Conservation (phyloP, 2,797 vertebrate species). For the Halcyon smyrnensis region DNA sequence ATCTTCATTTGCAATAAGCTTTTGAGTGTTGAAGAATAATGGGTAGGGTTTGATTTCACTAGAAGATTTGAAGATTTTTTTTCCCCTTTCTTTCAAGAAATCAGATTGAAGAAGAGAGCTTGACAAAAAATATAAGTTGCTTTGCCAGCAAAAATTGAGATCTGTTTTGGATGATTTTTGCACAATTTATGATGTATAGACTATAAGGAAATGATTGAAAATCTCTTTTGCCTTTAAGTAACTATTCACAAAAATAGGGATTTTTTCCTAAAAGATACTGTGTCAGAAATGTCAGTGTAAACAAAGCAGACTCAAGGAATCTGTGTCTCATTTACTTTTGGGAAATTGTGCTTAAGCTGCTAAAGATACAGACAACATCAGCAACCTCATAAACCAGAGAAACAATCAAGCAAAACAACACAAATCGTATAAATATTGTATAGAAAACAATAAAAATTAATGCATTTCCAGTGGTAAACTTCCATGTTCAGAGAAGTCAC, state of each 20-base stretch:
- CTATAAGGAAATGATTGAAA: background rate
- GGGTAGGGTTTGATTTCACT: background rate
- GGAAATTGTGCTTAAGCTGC: background rate
- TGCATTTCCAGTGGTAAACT: background rate
- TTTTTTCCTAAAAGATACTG: background rate
- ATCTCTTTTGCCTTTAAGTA: background rate
- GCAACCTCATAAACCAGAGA: background rate
- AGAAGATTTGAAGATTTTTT: background rate
- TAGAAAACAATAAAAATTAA: background rate
- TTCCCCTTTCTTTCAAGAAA: background rate
- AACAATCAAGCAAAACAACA: background rate
- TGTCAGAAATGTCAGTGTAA: background rate
- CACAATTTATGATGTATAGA: background rate
- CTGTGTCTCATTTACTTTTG: background rate
- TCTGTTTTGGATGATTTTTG: background rate
- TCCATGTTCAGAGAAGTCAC: background rate
- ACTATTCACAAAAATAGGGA: background rate
- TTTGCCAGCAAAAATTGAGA: background rate
- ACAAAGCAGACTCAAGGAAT: background rate
- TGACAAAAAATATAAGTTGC: background rate
- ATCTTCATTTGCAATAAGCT: background rate
- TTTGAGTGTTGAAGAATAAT: background rate
- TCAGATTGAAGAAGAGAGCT: background rate
- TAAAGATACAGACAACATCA: background rate
- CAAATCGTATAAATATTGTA: background rate